Percentiles rank a stretch among this genome's conserved stretches.
phyloP scores from a whole-genome alignment of 2,113 vertebrate genomes.

The Stigmatopora argus region DNA sequence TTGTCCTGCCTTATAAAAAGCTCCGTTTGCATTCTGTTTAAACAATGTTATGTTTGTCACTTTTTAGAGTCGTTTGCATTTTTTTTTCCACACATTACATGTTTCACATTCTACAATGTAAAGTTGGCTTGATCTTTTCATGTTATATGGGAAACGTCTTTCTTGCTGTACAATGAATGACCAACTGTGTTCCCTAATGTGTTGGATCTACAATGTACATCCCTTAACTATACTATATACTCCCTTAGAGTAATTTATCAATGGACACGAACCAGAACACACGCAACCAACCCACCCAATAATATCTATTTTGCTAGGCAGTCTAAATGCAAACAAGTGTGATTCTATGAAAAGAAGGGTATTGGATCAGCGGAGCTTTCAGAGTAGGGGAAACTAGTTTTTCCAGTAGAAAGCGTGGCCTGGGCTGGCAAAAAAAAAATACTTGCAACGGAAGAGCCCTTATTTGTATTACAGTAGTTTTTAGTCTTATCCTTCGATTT shows the following conservation, averaged over 20 bases:
- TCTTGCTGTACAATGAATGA: too few relatives aligned
- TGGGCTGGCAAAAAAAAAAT: not conserved
- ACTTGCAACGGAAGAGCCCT: not conserved
- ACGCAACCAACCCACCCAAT: constrained; percentile 42
- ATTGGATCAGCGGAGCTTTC: too few relatives aligned
- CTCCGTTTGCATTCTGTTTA: not conserved
- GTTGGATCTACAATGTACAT: too few relatives aligned
- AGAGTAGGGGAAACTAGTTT: too few relatives aligned
- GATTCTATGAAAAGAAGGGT: too few relatives aligned
- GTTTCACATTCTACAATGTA: too few relatives aligned
- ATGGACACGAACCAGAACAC: constrained; percentile 53
- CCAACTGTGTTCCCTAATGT: too few relatives aligned
- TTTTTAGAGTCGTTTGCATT: too few relatives aligned
- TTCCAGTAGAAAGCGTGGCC: too few relatives aligned
- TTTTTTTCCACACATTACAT: not conserved
- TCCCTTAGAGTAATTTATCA: constrained; percentile 57
- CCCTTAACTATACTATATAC: not conserved
- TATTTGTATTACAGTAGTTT: not conserved
- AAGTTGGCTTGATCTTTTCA: too few relatives aligned
- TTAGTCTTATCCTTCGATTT: constrained; percentile 13
- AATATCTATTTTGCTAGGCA: constrained; percentile 31
- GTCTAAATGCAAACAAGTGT: too few relatives aligned
- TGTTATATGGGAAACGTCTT: too few relatives aligned
- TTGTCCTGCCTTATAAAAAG: not conserved
- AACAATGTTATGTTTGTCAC: not conserved